Evolutionary conservation across 2,888 invertebrate species (phyloP).

Genomic region (Hypolimnas misippus): DNA sequence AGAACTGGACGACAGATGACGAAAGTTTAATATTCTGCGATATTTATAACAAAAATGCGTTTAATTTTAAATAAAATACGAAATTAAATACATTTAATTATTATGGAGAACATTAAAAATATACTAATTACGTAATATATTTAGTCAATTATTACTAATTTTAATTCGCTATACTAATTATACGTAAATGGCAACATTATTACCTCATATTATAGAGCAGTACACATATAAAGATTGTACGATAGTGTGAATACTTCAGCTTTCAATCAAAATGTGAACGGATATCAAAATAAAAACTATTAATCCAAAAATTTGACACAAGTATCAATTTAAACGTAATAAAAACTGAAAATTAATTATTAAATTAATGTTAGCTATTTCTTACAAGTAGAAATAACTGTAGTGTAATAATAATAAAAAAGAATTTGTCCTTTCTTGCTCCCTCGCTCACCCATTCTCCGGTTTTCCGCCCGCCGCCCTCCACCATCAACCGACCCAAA

Average conservation of each 20-base stretch:
- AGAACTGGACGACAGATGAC: neutral
- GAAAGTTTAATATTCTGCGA: neutral
- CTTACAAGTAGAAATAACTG: slow-evolving; percentile 16
- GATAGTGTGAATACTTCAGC: slow-evolving; percentile 24
- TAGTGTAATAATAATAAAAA: slow-evolving; percentile 47
- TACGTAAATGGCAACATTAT: slow-evolving; percentile 27
- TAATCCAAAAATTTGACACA: neutral
- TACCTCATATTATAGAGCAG: slow-evolving; percentile 14
- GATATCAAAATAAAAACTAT: slow-evolving; percentile 52
- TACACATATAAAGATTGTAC: slow-evolving; percentile 14
- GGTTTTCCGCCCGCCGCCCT: slow-evolving; percentile 70
- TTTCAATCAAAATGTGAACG: slow-evolving; percentile 51
- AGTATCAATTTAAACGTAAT: slow-evolving; percentile 31
- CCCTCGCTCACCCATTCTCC: slow-evolving; percentile 75
- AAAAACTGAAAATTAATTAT: slow-evolving; percentile 31
- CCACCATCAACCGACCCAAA: slow-evolving; percentile 63
- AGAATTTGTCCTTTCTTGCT: slow-evolving; percentile 62
- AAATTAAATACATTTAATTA: neutral
- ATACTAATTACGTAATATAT: neutral
- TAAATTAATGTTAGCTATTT: slow-evolving; percentile 1
- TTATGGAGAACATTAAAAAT: neutral
- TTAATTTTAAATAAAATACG: too few relatives aligned
- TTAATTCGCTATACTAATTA: neutral
- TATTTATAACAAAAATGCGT: too few relatives aligned
- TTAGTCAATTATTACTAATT: neutral